Evolutionary conservation across 2,113 vertebrate genomes (phyloP).

Genomic region (Entelurus aequoreus): DNA sequence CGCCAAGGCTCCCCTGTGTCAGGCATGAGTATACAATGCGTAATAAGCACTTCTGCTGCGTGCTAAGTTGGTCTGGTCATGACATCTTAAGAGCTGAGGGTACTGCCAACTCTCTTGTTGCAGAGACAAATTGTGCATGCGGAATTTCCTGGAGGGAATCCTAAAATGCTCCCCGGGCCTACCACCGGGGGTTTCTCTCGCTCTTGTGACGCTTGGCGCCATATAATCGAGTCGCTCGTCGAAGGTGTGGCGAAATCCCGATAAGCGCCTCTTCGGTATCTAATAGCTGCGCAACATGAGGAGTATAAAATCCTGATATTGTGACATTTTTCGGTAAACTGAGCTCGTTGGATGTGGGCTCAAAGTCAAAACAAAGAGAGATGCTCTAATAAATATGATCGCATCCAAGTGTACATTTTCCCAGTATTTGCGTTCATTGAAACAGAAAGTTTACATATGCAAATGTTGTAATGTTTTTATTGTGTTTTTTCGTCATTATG

Average conservation of each 20-base stretch:
- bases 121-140: conserved; percentile 71
- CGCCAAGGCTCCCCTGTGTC: conserved; percentile 62
- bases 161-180: conserved; percentile 45
- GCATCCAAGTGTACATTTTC: not conserved
- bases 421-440: conserved; percentile 14
- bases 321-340: conserved; percentile 14
- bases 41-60: conserved; percentile 65
- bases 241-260: conserved; percentile 18
- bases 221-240: conserved; percentile 50
- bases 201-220: conserved; percentile 53
- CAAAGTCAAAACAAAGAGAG: conserved; percentile 45
- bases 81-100: conserved; percentile 58
- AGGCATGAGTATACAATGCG: conserved; percentile 63
- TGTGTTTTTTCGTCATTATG: conserved; percentile 5
- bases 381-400: not conserved
- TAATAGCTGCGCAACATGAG: conserved; percentile 14
- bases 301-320: conserved; percentile 19
- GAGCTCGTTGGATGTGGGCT: not conserved
- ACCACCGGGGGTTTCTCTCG: conserved; percentile 36
- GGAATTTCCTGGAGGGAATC: conserved; percentile 64
- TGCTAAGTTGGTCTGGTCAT: conserved; percentile 64
- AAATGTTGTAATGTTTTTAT: conserved; percentile 4
- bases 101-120: conserved; percentile 62
- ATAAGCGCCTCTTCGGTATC: conserved; percentile 34
- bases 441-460: conserved; percentile 1